Evolutionary conservation across 2,113 vertebrate genomes (phyloP).

Genomic region (Myiagra hebetior): DNA sequence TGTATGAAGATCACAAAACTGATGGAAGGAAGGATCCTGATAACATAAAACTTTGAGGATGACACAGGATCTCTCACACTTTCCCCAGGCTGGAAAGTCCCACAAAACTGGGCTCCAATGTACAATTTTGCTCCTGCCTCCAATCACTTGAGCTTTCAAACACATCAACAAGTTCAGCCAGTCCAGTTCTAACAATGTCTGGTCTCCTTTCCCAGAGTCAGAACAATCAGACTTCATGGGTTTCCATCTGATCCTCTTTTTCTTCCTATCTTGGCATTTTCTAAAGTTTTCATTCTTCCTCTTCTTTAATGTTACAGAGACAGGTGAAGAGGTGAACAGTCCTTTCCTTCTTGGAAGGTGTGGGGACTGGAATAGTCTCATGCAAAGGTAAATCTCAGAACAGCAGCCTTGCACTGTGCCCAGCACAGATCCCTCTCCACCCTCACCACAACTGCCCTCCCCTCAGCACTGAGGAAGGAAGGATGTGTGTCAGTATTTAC

Average conservation of each 20-base stretch:
- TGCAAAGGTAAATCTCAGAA: neutral
- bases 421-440: neutral
- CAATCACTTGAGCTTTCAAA: neutral
- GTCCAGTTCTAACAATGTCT: neutral
- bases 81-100: neutral
- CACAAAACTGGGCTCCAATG: neutral
- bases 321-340: neutral
- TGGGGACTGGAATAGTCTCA: neutral
- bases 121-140: neutral
- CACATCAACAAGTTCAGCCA: neutral
- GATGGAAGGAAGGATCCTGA: neutral
- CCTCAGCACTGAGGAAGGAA: neutral
- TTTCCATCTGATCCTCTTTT: neutral
- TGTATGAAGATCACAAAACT: accelerated
- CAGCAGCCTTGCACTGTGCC: neutral
- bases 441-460: neutral
- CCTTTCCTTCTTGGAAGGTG: neutral
- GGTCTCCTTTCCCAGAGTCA: neutral
- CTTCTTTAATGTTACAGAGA: neutral
- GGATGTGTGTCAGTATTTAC: neutral
- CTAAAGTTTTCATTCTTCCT: neutral
- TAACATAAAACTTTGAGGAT: neutral
- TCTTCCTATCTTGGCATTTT: neutral
- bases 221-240: neutral
- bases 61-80: neutral